A percentile compares a stretch with the other conserved stretches of the same genome.
Evolutionary conservation across 2,888 invertebrate genomes (phyloP).

Genomic region (Phyto melanocephala): DNA sequence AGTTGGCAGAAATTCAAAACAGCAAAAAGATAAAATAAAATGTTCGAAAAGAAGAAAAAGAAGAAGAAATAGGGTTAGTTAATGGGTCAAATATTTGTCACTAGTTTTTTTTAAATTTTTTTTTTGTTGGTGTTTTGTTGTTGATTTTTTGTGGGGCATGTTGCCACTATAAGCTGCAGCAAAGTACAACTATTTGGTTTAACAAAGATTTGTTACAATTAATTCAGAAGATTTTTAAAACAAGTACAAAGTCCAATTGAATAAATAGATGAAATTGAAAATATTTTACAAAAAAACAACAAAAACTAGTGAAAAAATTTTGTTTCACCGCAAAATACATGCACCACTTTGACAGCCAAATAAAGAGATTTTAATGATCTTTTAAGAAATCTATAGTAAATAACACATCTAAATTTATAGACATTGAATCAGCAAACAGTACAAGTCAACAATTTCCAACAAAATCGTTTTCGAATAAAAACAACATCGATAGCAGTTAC

Average conservation of each 20-base stretch:
- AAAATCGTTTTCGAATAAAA: too few species aligned
- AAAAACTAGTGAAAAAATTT: not conserved
- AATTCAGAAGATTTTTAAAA: slow-evolving; percentile 24
- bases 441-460: too few species aligned
- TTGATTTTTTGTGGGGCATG: slow-evolving; percentile 6
- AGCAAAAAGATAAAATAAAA: too few species aligned
- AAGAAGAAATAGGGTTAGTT: slow-evolving; percentile 45
- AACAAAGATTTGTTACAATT: slow-evolving; percentile 2
- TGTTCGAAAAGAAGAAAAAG: slow-evolving; percentile 3
- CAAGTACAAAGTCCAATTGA: slow-evolving; percentile 54
- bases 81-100: slow-evolving; percentile 63
- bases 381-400: too few species aligned
- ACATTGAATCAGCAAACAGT: too few species aligned
- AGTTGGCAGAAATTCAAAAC: slow-evolving; percentile 59
- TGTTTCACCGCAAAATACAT: not conserved
- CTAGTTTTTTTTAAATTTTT: slow-evolving; percentile 14
- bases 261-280: not conserved
- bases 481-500: too few species aligned
- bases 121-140: slow-evolving; percentile 21
- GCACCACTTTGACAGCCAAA: slow-evolving; percentile 4
- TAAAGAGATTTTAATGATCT: not conserved
- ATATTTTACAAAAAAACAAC: not conserved
- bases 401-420: too few species aligned
- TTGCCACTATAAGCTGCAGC: not conserved
- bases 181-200: not conserved